Percentiles rank a stretch among this genome's conserved stretches.
phyloP scores from a whole-genome alignment of 2,113 vertebrate genomes.

The Dissostichus mawsoni region DNA sequence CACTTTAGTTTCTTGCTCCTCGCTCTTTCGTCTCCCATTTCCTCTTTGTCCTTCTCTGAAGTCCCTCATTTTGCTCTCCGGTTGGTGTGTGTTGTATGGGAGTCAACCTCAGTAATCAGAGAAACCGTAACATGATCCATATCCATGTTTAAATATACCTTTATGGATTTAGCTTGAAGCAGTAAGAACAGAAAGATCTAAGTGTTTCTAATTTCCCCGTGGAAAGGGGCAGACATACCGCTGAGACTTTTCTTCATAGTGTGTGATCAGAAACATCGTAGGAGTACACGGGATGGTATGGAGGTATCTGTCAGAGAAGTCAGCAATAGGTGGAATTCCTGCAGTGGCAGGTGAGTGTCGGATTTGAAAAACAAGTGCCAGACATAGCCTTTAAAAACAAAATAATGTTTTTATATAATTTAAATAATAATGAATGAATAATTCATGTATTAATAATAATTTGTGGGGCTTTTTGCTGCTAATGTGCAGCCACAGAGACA shows the following conservation, averaged over 20 bases:
- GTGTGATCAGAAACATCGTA: not conserved
- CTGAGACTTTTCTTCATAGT: not conserved
- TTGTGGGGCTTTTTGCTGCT: too few species aligned
- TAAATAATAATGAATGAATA: too few species aligned
- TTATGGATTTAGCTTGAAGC: not conserved
- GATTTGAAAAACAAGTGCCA: too few species aligned
- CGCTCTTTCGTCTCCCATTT: not conserved
- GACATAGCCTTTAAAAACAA: too few species aligned
- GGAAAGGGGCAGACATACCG: not conserved
- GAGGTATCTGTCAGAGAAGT: too few species aligned
- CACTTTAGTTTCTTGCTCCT: not conserved
- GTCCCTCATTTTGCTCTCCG: not conserved
- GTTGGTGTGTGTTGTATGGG: not conserved
- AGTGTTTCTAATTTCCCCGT: not conserved
- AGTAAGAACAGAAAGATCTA: not conserved
- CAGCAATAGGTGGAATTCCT: too few species aligned
- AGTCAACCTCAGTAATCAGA: not conserved
- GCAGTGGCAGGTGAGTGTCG: too few species aligned
- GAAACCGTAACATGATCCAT: slow-evolving; percentile 1
- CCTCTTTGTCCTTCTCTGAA: not conserved
- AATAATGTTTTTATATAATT: too few species aligned
- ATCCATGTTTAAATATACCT: not conserved
- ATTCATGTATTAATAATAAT: too few species aligned
- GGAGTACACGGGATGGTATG: not conserved
- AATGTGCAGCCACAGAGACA: too few species aligned